Percentiles rank a stretch among this genome's conserved stretches.
phyloP scores from a whole-genome alignment of 2,113 vertebrate genomes.

The Athene cunicularia region DNA sequence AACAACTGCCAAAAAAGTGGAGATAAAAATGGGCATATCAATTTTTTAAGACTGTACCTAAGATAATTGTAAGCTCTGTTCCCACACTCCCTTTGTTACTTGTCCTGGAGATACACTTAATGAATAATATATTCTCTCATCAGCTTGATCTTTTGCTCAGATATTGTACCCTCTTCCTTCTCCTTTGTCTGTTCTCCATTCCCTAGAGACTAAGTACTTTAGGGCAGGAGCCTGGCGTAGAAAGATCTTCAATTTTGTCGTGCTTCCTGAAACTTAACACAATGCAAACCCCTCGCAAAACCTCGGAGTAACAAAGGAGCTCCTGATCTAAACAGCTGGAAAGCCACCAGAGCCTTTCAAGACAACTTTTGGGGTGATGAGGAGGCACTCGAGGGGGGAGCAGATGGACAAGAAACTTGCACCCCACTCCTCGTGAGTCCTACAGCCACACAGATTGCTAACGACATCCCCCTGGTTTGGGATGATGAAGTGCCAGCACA shows the following conservation, averaged over 20 bases:
- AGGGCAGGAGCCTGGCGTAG: conserved; percentile 7
- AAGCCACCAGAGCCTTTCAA: background rate
- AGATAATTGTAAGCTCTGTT: background rate
- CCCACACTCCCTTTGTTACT: background rate
- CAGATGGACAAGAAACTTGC: background rate
- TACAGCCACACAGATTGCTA: background rate
- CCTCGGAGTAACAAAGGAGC: background rate
- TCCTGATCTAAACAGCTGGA: background rate
- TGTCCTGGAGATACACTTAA: conserved; percentile 6
- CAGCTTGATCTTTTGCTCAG: conserved; percentile 29
- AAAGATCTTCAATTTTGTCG: background rate
- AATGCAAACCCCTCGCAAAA: background rate
- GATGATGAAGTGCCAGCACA: background rate
- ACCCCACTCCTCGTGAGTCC: background rate
- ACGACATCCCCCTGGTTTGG: background rate
- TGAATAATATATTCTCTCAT: conserved; percentile 32
- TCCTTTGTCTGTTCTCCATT: conserved; percentile 8
- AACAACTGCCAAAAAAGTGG: background rate
- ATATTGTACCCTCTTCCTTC: background rate
- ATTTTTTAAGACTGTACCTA: background rate
- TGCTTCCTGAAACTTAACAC: conserved; percentile 22
- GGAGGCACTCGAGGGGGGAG: background rate
- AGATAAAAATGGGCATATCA: background rate
- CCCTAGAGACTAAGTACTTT: background rate
- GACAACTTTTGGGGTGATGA: background rate